A percentile compares a stretch with the other conserved stretches of the same genome.
Conservation (phyloP, 2,113 vertebrate species). For the Leiothrix lutea region DNA sequence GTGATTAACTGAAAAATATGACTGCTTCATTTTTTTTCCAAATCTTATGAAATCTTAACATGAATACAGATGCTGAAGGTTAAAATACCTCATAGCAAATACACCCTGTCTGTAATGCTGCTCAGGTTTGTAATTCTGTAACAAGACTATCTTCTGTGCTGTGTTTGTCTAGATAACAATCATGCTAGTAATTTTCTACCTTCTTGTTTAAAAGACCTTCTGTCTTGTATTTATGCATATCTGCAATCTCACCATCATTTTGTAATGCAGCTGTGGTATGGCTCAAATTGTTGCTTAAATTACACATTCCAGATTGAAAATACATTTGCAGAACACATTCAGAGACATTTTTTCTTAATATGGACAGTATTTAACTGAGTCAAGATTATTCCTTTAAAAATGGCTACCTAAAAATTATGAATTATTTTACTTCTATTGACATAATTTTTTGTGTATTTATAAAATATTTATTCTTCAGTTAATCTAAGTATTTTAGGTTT, state of each 20-base stretch:
- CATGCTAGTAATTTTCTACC: neutral
- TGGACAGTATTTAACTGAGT: neutral
- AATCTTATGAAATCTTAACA: neutral
- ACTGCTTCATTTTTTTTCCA: neutral
- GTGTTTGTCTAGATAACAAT: neutral
- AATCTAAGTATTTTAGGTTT: neutral
- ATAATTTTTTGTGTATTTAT: neutral
- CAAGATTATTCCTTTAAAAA: neutral
- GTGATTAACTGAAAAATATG: neutral
- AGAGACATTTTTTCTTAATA: neutral
- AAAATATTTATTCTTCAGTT: neutral
- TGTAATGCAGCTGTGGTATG: neutral
- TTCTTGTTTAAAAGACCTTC: neutral
- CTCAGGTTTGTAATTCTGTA: neutral
- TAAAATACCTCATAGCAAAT: neutral
- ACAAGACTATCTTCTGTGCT: neutral
- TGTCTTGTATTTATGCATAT: neutral
- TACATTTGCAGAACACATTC: neutral
- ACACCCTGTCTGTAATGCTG: neutral
- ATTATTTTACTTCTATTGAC: neutral
- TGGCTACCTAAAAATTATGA: neutral
- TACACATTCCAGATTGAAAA: neutral
- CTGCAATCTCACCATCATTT: neutral
- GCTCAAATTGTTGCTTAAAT: neutral
- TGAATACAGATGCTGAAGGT: neutral